phyloP scores from a whole-genome alignment of 2,888 invertebrate genomes.

The Pterostichus niger region DNA sequence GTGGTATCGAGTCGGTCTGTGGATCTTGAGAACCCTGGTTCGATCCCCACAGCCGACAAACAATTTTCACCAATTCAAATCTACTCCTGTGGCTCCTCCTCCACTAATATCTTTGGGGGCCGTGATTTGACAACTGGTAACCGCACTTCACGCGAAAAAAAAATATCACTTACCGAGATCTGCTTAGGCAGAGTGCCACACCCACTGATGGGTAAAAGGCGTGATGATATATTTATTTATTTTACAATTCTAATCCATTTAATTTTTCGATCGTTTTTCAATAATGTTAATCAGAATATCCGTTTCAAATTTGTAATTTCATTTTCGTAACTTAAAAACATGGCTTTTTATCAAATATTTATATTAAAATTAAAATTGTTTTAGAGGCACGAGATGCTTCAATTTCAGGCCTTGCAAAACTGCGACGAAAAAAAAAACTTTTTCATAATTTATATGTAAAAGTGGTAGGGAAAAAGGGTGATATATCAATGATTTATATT shows the following conservation, averaged over 20 bases:
- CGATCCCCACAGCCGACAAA: too few species aligned
- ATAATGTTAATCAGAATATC: neutral
- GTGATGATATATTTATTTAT: too few species aligned
- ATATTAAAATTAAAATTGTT: neutral
- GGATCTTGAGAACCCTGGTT: too few species aligned
- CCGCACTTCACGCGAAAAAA: too few species aligned
- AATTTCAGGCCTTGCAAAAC: neutral
- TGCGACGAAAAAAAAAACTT: neutral
- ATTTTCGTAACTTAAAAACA: neutral
- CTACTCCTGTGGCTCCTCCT: too few species aligned
- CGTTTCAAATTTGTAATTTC: neutral
- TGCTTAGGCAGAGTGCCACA: too few species aligned
- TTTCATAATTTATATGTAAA: conserved; percentile 30
- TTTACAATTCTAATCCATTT: neutral
- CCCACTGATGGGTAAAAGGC: too few species aligned
- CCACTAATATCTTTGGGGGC: too few species aligned
- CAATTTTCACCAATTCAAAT: too few species aligned
- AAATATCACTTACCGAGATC: too few species aligned
- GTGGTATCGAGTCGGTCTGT: too few species aligned
- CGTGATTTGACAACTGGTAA: too few species aligned
- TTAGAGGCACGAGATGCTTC: neutral
- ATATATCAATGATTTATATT: conserved; percentile 50
- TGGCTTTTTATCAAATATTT: neutral
- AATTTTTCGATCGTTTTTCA: conserved; percentile 2
- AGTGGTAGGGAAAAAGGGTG: conserved; percentile 15